A percentile compares a stretch with the other conserved stretches of the same genome.
Evolutionary conservation across 2,888 invertebrate species (phyloP).

Genomic region (Tenthredo amoena): DNA sequence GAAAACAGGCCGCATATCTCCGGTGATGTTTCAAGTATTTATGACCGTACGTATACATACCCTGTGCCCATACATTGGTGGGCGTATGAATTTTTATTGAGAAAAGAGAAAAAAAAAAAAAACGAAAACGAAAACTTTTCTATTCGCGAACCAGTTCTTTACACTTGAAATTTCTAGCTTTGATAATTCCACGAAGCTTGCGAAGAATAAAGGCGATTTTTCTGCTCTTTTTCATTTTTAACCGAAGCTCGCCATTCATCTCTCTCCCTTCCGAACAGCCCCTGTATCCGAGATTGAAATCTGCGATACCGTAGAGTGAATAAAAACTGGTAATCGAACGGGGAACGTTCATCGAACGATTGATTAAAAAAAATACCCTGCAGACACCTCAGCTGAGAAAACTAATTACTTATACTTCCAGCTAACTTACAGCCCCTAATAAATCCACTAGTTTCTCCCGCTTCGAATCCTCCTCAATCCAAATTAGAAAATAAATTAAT

Average conservation of each 20-base stretch:
- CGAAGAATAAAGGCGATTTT: not conserved
- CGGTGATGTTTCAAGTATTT: not conserved
- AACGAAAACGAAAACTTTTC: not conserved
- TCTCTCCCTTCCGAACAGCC: not conserved
- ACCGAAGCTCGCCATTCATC: not conserved
- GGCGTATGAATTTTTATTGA: not conserved
- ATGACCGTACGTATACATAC: not conserved
- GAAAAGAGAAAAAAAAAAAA: not conserved
- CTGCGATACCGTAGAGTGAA: not conserved
- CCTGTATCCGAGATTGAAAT: not conserved
- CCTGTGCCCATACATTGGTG: not conserved
- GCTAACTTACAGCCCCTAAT: not conserved
- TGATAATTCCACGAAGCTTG: not conserved
- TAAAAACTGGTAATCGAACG: not conserved
- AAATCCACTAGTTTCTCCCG: not conserved
- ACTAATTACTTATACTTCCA: not conserved
- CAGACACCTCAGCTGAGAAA: not conserved
- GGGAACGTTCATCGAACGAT: not conserved
- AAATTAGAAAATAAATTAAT: not conserved
- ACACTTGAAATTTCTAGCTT: not conserved
- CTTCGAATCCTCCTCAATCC: not conserved
- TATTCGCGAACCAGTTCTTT: not conserved
- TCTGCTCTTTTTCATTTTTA: not conserved
- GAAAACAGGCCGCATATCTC: constrained; percentile 6
- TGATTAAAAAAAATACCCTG: not conserved